A percentile compares a stretch with the other conserved stretches of the same genome.
phyloP scores from a whole-genome alignment of 35 echinoderm and acorn worm genomes.

The Heliocidaris tuberculata region DNA sequence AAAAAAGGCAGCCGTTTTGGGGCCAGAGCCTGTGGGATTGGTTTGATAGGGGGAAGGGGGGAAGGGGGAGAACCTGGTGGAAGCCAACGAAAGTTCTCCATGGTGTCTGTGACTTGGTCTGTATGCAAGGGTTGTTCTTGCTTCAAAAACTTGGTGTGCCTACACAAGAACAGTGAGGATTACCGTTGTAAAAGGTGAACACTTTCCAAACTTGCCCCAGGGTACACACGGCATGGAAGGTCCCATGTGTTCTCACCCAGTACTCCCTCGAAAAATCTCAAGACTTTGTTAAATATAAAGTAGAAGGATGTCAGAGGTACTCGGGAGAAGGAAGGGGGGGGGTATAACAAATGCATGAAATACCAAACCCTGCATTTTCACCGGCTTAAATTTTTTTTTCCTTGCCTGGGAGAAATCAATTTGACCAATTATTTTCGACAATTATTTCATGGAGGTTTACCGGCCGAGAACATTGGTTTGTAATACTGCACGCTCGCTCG shows the following conservation, averaged over 20 bases:
- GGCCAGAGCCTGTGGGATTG: conserved; percentile 23
- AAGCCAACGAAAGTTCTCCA: not conserved
- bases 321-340: not conserved
- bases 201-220: conserved; percentile 21
- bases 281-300: not conserved
- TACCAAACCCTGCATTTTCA: conserved; percentile 10
- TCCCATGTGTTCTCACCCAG: conserved; percentile 15
- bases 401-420: not conserved
- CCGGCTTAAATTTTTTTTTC: not conserved
- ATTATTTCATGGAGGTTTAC: conserved; percentile 21
- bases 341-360: conserved; percentile 1
- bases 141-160: conserved; percentile 37
- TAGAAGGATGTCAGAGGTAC: not conserved
- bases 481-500: conserved; percentile 35
- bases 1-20: not conserved
- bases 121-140: conserved; percentile 15
- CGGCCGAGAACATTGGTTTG: conserved; percentile 27
- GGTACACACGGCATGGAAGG: conserved; percentile 9
- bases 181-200: conserved; percentile 44
- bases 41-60: not conserved
- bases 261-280: not conserved
- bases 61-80: not conserved
- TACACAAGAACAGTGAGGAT: conserved; percentile 48
- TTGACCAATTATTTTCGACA: conserved; percentile 44
- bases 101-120: conserved; percentile 21